These are phyloP conservation scores for Glaucopsyche alexis DNA, from an alignment of 2,888 invertebrate species.

Conservation along the genomic window DNA sequence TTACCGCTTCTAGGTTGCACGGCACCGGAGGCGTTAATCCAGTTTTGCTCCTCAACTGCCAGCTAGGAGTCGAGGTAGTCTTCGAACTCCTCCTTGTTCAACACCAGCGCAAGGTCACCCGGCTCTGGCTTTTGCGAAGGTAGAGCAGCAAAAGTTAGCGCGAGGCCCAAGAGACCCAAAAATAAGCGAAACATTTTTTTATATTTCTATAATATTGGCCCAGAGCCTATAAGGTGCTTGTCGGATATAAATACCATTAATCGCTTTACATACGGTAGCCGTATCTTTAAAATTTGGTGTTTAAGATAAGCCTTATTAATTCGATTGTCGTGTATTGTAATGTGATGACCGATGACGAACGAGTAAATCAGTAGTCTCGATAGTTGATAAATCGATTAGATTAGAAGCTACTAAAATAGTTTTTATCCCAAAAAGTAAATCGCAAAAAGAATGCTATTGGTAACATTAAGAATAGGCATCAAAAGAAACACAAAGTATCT, in stretches of 20 bases:
- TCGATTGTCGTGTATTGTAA: background rate
- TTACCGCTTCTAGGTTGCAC: slow-evolving; percentile 52
- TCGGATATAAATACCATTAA: background rate
- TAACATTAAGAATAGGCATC: no score
- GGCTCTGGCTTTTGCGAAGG: slow-evolving; percentile 53
- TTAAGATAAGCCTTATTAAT: background rate
- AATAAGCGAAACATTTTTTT: slow-evolving; percentile 1
- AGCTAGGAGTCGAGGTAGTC: slow-evolving; percentile 70
- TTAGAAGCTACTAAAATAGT: no score
- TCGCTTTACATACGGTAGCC: slow-evolving; percentile 4
- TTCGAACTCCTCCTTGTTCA: slow-evolving; percentile 70
- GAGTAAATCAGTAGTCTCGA: no score
- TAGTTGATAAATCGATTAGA: no score
- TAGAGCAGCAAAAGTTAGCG: slow-evolving; percentile 42
- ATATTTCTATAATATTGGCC: slow-evolving; percentile 11
- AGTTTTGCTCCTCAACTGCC: slow-evolving; percentile 52
- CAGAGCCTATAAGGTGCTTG: background rate
- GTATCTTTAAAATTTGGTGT: slow-evolving; percentile 2
- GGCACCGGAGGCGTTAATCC: slow-evolving; percentile 47
- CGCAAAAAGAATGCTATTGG: no score
- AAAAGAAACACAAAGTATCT: no score
- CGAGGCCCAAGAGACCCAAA: slow-evolving; percentile 42
- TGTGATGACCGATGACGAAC: no score
- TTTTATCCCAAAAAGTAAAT: no score
- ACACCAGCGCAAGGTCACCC: slow-evolving; percentile 55